phyloP scores from a whole-genome alignment of 2,113 vertebrate species.

The Actenoides hombroni region DNA sequence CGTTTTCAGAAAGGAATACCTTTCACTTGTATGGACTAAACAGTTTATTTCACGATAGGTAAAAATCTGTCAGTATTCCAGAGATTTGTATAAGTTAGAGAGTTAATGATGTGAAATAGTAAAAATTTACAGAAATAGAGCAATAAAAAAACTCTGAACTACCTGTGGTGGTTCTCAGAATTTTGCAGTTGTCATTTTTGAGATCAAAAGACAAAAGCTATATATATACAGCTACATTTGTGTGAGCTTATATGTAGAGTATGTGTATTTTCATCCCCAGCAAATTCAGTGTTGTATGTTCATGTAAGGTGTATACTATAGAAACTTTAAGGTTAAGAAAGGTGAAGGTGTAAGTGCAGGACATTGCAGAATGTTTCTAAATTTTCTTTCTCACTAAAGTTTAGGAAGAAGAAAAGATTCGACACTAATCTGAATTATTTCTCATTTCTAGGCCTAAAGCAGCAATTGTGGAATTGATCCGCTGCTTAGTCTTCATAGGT shows the following conservation, averaged over 20 bases:
- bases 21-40: neutral
- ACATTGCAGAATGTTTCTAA: neutral
- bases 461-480: constrained; percentile 76
- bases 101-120: neutral
- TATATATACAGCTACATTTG: neutral
- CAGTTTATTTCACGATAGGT: neutral
- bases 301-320: neutral
- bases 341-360: neutral
- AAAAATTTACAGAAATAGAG: neutral
- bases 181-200: neutral
- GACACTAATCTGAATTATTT: neutral
- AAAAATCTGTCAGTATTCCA: neutral
- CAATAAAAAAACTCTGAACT: neutral
- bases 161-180: neutral
- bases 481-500: constrained; percentile 76
- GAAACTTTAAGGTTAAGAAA: neutral
- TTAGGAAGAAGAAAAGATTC: neutral
- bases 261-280: neutral
- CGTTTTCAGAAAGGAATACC: neutral
- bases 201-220: neutral
- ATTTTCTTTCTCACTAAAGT: neutral
- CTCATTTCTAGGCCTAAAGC: constrained; percentile 73
- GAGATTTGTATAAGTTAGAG: neutral
- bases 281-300: neutral
- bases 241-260: neutral